phyloP scores from a whole-genome alignment of 2,797 vertebrate genomes.

The Sebastes flavidus region DNA sequence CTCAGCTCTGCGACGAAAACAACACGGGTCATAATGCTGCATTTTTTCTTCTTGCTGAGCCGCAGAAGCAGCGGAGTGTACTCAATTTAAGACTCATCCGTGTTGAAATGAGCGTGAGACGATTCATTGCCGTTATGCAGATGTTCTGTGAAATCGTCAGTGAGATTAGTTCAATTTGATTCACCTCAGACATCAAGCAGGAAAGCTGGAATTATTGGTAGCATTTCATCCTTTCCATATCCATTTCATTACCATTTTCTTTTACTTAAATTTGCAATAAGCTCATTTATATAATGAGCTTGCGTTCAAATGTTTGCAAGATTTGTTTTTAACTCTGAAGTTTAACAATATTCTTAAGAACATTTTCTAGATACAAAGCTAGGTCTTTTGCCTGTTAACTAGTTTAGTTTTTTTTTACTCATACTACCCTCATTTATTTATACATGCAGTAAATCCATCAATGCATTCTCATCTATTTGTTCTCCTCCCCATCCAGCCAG shows the following conservation, averaged over 20 bases:
- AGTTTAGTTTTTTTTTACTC: not conserved
- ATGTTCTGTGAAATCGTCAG: not conserved
- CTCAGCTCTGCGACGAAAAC: constrained; percentile 66
- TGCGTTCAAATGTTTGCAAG: not conserved
- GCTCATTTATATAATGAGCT: not conserved
- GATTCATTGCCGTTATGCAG: not conserved
- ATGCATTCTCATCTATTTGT: constrained; percentile 21
- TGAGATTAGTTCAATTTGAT: not conserved
- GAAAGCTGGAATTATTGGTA: not conserved
- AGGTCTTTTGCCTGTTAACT: not conserved
- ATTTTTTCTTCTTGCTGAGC: constrained; percentile 41
- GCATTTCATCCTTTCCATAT: not conserved
- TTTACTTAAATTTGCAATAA: not conserved
- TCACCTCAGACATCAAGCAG: not conserved
- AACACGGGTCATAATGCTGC: constrained; percentile 28
- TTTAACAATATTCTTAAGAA: not conserved
- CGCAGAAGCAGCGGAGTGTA: not conserved
- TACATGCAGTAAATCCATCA: not conserved
- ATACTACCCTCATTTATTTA: not conserved
- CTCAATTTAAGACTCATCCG: constrained; percentile 10
- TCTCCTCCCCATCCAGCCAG: constrained; percentile 14
- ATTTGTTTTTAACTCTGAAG: not conserved
- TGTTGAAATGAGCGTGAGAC: not conserved
- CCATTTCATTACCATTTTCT: not conserved
- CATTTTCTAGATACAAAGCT: not conserved